Percentiles rank a stretch among this genome's conserved stretches.
phyloP scores from a whole-genome alignment of 2,888 invertebrate genomes.

The Sinotaia quadrata region DNA sequence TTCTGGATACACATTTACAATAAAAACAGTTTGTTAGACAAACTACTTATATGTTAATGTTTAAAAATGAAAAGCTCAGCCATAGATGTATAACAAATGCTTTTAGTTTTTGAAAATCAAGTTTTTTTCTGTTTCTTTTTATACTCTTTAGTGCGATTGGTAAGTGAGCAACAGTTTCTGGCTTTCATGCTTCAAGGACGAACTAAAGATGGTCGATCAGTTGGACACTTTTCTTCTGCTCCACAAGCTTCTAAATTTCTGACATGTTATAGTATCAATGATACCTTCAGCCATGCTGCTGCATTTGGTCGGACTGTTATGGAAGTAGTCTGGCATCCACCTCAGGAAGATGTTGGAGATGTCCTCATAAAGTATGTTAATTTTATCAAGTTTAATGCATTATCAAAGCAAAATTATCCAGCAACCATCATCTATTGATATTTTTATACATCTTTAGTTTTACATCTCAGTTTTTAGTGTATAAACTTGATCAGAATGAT shows the following conservation, averaged over 20 bases:
- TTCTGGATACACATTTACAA: too few species aligned
- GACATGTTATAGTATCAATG: slow-evolving; percentile 21
- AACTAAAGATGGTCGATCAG: slow-evolving; percentile 21
- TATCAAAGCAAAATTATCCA: too few species aligned
- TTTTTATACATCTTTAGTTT: too few species aligned
- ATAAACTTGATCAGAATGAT: too few species aligned
- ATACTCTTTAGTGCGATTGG: slow-evolving; percentile 5
- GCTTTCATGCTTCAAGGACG: slow-evolving; percentile 39
- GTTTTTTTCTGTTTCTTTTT: background rate
- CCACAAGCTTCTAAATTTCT: slow-evolving; percentile 32
- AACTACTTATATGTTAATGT: too few species aligned
- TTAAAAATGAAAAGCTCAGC: too few species aligned
- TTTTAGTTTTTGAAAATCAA: too few species aligned
- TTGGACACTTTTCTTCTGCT: slow-evolving; percentile 23
- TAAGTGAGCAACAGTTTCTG: slow-evolving; percentile 23
- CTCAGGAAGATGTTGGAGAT: slow-evolving; percentile 29
- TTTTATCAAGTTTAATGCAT: too few species aligned
- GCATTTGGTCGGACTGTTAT: slow-evolving; percentile 31
- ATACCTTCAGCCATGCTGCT: slow-evolving; percentile 37
- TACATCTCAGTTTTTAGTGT: too few species aligned
- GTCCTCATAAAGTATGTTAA: slow-evolving; percentile 32
- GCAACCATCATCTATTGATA: too few species aligned
- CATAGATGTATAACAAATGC: too few species aligned
- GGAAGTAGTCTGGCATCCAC: slow-evolving; percentile 36
- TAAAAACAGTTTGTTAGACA: too few species aligned